phyloP scores from a whole-genome alignment of 2,888 invertebrate genomes.

The Chrysolina americana region DNA sequence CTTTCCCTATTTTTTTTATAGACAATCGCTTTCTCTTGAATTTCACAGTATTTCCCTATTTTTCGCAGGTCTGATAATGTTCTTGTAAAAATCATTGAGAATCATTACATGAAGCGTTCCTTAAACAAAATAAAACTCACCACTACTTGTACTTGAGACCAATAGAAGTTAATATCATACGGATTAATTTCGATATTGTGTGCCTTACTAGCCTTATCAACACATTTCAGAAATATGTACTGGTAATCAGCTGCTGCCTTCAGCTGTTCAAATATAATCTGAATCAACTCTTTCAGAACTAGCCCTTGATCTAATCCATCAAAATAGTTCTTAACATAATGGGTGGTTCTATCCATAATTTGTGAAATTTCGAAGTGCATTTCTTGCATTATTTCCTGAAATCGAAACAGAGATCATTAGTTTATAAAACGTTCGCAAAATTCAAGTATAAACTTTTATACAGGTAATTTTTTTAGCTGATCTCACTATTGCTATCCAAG shows the following conservation, averaged over 20 bases:
- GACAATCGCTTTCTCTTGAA: no score
- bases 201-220: constrained; percentile 75
- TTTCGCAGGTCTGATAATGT: no score
- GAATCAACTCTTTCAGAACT: constrained; percentile 73
- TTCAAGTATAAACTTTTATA: no score
- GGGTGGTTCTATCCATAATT: constrained; percentile 85
- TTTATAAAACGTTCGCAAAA: no score
- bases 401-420: constrained; percentile 35
- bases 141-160: constrained; percentile 91
- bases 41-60: no score
- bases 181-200: constrained; percentile 73
- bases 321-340: constrained; percentile 79
- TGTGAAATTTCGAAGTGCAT: constrained; percentile 87
- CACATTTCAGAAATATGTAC: constrained; percentile 76
- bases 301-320: constrained; percentile 62
- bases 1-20: no score
- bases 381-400: constrained; percentile 83
- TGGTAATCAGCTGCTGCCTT: constrained; percentile 86
- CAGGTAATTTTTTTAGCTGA: no score
- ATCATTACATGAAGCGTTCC: no score
- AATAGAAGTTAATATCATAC: constrained; percentile 85
- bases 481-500: no score
- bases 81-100: no score
- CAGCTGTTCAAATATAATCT: constrained; percentile 87
- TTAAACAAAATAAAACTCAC: constrained; percentile 70